Conservation (phyloP, 2,113 vertebrate species). For the Dascyllus trimaculatus region DNA sequence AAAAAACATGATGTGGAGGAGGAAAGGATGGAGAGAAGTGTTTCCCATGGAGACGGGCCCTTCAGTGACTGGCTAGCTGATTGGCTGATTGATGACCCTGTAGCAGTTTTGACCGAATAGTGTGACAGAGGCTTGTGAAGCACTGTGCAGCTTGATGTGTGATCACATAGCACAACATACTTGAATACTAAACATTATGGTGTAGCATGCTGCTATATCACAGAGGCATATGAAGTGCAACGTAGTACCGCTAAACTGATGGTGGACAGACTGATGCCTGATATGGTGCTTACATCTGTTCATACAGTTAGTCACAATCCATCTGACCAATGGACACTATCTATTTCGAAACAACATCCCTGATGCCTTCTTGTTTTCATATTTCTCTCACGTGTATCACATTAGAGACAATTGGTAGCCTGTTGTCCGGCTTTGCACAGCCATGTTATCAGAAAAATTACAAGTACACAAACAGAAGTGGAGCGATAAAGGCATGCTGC, state of each 20-base stretch:
- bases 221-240: conserved; percentile 1
- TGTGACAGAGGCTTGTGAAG: conserved; percentile 64
- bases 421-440: conserved; percentile 5
- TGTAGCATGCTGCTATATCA: conserved; percentile 8
- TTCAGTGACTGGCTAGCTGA: conserved; percentile 49
- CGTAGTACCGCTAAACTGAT: neutral
- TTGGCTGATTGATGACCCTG: conserved; percentile 73
- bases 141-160: conserved; percentile 39
- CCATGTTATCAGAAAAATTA: conserved; percentile 26
- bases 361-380: neutral
- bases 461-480: conserved; percentile 29
- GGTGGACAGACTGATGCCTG: neutral
- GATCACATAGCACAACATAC: conserved; percentile 23
- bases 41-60: conserved; percentile 68
- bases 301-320: conserved; percentile 29
- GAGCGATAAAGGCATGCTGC: conserved; percentile 4
- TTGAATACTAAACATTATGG: neutral
- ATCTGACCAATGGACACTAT: conserved; percentile 12
- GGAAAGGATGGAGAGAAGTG: conserved; percentile 45
- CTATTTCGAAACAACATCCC: neutral
- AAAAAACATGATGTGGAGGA: conserved; percentile 46
- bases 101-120: conserved; percentile 63
- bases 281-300: conserved; percentile 31
- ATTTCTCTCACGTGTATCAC: conserved; percentile 4
- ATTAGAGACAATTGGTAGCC: neutral